Conservation (phyloP, 2,888 invertebrate genomes). For the Drosophila mettleri region DNA sequence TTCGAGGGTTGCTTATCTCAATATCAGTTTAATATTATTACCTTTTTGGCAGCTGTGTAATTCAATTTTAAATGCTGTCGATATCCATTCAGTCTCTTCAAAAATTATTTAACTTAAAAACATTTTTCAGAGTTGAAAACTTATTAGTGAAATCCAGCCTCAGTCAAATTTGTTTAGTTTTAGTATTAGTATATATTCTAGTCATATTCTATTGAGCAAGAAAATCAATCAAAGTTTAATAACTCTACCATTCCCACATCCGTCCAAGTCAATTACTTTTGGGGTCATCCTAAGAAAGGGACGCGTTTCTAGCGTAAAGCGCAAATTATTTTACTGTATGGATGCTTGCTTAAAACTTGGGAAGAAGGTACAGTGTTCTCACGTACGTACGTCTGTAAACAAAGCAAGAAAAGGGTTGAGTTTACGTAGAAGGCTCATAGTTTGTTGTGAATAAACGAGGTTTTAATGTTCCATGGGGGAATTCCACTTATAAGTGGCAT, state of each 20-base stretch:
- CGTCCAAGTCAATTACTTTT: background rate
- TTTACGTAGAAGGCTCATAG: conserved; percentile 38
- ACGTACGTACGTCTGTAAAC: conserved; percentile 53
- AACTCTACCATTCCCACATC: background rate
- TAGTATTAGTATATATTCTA: background rate
- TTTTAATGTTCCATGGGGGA: conserved; percentile 84
- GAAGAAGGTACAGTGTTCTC: background rate
- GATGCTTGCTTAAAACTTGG: background rate
- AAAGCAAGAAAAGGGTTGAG: conserved; percentile 70
- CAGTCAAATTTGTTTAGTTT: too few relatives aligned
- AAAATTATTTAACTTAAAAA: background rate
- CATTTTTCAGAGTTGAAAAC: background rate
- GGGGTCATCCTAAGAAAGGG: background rate
- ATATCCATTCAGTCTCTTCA: background rate
- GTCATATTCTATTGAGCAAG: background rate
- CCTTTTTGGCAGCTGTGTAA: background rate
- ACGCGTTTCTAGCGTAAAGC: background rate
- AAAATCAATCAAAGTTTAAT: background rate
- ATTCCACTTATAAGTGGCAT: conserved; percentile 50
- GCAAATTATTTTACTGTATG: conserved; percentile 1
- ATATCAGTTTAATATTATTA: conserved; percentile 34
- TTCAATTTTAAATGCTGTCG: conserved; percentile 14
- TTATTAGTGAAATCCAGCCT: too few relatives aligned
- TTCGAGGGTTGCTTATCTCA: conserved; percentile 47
- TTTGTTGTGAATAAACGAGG: conserved; percentile 75